phyloP scores from a whole-genome alignment of 2,113 vertebrate genomes.

The Illadopsis cleaveri region DNA sequence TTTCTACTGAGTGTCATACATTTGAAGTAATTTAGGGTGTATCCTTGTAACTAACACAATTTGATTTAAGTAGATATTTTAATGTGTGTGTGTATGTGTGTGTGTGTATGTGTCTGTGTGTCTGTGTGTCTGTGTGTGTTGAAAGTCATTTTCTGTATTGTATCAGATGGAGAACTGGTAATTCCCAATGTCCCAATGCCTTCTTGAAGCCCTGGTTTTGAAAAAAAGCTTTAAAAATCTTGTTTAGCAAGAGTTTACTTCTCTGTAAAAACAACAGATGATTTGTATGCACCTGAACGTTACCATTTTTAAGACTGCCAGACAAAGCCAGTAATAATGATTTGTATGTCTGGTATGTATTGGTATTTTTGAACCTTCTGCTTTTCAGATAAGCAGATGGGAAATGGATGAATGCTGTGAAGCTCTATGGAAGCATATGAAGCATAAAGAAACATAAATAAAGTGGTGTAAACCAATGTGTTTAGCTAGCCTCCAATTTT shows the following conservation, averaged over 20 bases:
- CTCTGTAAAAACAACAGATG: background rate
- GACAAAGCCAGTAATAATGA: slow-evolving; percentile 34
- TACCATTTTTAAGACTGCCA: slow-evolving; percentile 25
- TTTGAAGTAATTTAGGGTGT: background rate
- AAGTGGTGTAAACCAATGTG: background rate
- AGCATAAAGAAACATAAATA: slow-evolving; percentile 30
- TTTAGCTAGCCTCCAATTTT: background rate
- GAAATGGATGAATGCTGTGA: slow-evolving; percentile 17
- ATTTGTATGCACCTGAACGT: slow-evolving; percentile 11
- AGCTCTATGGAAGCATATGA: slow-evolving; percentile 6
- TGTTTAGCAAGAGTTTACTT: background rate
- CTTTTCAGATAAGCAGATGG: slow-evolving; percentile 44
- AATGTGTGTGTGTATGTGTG: background rate
- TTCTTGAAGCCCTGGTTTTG: background rate
- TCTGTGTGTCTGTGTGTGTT: background rate
- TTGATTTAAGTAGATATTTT: background rate
- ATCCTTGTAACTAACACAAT: background rate
- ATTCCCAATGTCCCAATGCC: background rate
- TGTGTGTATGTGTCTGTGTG: background rate
- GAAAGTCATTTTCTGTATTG: background rate
- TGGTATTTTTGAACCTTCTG: slow-evolving; percentile 40
- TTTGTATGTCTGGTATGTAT: slow-evolving; percentile 36
- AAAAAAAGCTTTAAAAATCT: background rate
- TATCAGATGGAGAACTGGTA: background rate
- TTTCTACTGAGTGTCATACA: background rate